Evolutionary conservation across 1,140 invertebrate genomes (phyloP).

Genomic region (Bombus affinis): DNA sequence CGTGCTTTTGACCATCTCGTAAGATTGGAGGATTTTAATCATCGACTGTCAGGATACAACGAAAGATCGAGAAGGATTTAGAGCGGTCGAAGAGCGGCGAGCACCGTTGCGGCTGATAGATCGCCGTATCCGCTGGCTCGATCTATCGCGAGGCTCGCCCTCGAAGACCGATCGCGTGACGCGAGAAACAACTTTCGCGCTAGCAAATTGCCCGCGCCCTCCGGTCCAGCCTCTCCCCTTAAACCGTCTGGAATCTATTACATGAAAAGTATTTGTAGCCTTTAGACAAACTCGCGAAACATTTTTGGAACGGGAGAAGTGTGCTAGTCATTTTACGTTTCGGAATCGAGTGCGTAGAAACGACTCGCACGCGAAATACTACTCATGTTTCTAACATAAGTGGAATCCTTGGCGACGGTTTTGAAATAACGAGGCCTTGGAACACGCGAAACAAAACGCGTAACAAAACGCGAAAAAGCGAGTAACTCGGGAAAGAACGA

Average conservation of each 20-base stretch:
- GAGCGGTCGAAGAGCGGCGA: too few species aligned
- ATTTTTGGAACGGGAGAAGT: background rate
- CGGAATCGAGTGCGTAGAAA: background rate
- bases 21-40: background rate
- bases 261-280: background rate
- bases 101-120: background rate
- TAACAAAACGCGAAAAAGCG: too few species aligned
- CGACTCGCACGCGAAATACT: background rate
- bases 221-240: background rate
- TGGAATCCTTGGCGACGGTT: background rate
- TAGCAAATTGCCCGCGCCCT: slow-evolving; percentile 27
- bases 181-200: slow-evolving; percentile 34
- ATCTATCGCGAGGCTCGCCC: slow-evolving; percentile 26
- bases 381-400: background rate
- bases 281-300: background rate
- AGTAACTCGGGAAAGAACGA: background rate
- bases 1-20: background rate
- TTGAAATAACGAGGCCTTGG: slow-evolving; percentile 10
- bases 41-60: background rate
- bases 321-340: background rate
- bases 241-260: background rate
- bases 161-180: slow-evolving; percentile 51
- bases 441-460: too few species aligned
- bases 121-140: slow-evolving; percentile 5
- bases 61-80: too few species aligned